Evolutionary conservation across 1,140 invertebrate genomes (phyloP).

Genomic region (Drosophila navojoa): DNA sequence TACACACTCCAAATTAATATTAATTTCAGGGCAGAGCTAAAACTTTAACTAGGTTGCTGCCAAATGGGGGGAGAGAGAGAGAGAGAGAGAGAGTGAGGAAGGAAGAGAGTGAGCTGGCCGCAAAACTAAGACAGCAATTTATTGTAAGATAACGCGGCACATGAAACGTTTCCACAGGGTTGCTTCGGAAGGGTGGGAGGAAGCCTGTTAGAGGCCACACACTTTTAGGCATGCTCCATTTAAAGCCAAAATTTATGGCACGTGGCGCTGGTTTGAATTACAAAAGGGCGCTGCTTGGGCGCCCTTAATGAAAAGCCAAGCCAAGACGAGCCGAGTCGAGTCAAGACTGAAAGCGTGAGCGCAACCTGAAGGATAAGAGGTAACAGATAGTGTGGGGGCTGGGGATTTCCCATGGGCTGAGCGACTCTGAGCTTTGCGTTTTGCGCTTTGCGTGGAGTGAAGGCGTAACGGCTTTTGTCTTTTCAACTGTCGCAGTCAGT

Average conservation of each 20-base stretch:
- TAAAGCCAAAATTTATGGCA: constrained; percentile 72
- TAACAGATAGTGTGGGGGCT: background rate
- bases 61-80: background rate
- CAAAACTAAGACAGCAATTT: constrained; percentile 74
- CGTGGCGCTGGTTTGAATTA: constrained; percentile 54
- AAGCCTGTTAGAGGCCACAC: constrained; percentile 55
- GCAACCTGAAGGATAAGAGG: background rate
- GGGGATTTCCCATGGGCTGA: background rate
- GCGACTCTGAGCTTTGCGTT: background rate
- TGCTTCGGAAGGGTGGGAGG: background rate
- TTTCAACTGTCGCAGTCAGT: constrained; percentile 35
- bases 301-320: constrained; percentile 51
- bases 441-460: background rate
- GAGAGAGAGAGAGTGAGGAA: background rate
- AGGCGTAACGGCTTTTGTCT: constrained; percentile 16
- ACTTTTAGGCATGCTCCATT: constrained; percentile 57
- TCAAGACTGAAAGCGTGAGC: background rate
- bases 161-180: constrained; percentile 17
- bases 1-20: constrained; percentile 75
- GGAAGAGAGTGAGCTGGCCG: constrained; percentile 14
- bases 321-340: constrained; percentile 29
- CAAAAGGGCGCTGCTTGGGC: constrained; percentile 50
- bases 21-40: constrained; percentile 46
- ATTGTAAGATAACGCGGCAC: constrained; percentile 70
- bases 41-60: constrained; percentile 28